phyloP scores from a whole-genome alignment of 2,888 invertebrate genomes.

The Ceriagrion tenellum region DNA sequence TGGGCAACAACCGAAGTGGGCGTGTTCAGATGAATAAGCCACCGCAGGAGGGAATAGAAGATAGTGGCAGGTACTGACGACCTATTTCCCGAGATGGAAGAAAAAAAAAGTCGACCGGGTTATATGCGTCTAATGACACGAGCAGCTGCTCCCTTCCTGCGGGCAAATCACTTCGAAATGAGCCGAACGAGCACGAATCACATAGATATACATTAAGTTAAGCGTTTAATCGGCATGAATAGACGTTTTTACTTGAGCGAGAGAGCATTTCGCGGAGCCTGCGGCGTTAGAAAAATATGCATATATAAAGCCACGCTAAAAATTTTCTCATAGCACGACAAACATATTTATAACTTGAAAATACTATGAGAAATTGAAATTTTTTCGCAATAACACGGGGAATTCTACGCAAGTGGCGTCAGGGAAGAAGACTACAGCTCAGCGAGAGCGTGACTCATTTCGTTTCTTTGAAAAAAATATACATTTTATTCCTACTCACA shows the following conservation, averaged over 20 bases:
- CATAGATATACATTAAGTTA: not conserved
- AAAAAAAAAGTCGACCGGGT: not conserved
- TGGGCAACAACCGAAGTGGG: not conserved
- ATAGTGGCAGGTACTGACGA: not conserved
- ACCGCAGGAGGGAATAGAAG: not conserved
- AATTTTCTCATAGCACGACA: not conserved
- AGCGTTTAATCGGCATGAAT: not conserved
- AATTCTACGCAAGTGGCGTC: not conserved
- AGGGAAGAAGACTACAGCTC: not conserved
- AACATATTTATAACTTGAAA: not conserved
- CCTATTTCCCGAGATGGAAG: not conserved
- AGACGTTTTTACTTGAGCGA: not conserved
- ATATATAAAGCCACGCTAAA: no score
- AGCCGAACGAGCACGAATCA: not conserved
- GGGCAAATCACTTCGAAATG: no score
- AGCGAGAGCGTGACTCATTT: not conserved
- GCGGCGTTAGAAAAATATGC: not conserved
- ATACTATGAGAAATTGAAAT: not conserved
- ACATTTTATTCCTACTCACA: no score
- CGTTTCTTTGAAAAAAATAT: not conserved
- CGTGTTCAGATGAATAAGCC: not conserved
- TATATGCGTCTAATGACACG: not conserved
- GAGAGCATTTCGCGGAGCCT: not conserved
- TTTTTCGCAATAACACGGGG: not conserved
- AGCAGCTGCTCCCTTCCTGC: not conserved